These are phyloP conservation scores for Aphidius ervi DNA, from an alignment of 1,140 invertebrate genomes.

Conservation along the genomic window DNA sequence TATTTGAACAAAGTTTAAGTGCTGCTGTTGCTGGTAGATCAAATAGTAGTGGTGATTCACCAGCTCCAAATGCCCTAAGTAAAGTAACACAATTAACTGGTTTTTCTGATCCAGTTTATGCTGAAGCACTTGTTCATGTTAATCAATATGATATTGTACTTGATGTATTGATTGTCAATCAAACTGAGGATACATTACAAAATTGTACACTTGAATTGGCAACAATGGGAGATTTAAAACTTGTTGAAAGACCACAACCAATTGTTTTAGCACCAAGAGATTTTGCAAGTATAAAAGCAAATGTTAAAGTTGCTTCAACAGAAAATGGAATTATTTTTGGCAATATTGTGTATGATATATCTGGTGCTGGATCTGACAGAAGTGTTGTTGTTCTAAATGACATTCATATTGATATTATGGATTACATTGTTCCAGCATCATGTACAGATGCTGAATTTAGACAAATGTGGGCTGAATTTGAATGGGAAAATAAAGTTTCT, in stretches of 20 bases:
- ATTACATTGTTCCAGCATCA: constrained; percentile 96
- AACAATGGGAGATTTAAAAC: constrained; percentile 94
- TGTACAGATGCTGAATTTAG: constrained; percentile 95
- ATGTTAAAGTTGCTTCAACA: constrained; percentile 92
- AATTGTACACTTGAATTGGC: constrained; percentile 97
- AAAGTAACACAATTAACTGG: constrained; percentile 99
- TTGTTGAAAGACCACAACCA: constrained; percentile 95
- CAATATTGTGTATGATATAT: constrained; percentile 97
- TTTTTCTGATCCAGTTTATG: constrained; percentile 98
- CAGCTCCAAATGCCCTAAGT: constrained; percentile 64
- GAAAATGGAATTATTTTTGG: constrained; percentile 99
- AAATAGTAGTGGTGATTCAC: constrained; percentile 50
- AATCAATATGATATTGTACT: constrained; percentile 98
- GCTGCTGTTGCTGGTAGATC: constrained; percentile 77
- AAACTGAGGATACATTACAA: constrained; percentile 95
- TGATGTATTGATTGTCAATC: constrained; percentile 97
- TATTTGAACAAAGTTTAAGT: constrained; percentile 92
- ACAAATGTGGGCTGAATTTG: constrained; percentile 99
- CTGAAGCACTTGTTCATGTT: constrained; percentile 98
- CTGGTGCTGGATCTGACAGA: constrained; percentile 85
- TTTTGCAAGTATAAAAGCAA: constrained; percentile 97
- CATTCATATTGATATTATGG: constrained; percentile 99
- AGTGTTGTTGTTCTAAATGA: constrained; percentile 98
- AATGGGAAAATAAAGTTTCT: constrained; percentile 99
- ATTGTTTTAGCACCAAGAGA: constrained; percentile 94